Evolutionary conservation across 2,797 vertebrate genomes (phyloP).

Genomic region (Peromyscus aztecus): DNA sequence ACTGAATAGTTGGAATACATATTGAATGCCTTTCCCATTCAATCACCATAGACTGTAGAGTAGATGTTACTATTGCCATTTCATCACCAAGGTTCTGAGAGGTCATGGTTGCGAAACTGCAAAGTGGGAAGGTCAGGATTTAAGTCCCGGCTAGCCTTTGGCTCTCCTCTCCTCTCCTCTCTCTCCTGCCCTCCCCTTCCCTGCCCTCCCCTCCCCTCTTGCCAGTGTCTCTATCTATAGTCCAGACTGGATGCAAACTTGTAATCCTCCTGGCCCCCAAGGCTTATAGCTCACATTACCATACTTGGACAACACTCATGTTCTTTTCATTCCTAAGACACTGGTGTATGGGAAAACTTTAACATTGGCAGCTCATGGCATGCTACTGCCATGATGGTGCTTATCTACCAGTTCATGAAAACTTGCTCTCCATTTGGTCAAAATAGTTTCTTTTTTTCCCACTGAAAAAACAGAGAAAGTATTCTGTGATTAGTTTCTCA

Average conservation of each 20-base stretch:
- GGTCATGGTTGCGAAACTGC: neutral
- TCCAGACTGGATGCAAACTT: neutral
- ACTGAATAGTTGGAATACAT: neutral
- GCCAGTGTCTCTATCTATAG: neutral
- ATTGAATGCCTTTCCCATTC: slow-evolving; percentile 5
- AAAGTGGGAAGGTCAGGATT: neutral
- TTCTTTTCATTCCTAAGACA: slow-evolving; percentile 14
- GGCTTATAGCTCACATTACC: neutral
- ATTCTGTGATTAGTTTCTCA: neutral
- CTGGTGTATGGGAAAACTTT: neutral
- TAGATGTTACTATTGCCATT: neutral
- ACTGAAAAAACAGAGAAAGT: neutral
- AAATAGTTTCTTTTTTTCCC: neutral
- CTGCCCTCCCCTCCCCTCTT: fast-evolving
- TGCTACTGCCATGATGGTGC: neutral
- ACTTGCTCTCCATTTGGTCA: neutral
- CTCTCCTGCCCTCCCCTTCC: fast-evolving
- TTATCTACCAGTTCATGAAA: slow-evolving; percentile 33
- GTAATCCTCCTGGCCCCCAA: neutral
- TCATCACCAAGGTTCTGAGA: slow-evolving; percentile 26
- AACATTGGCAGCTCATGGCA: neutral
- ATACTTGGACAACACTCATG: too few relatives aligned
- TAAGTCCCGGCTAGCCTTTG: neutral
- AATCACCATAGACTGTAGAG: neutral
- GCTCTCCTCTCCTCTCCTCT: neutral